Conservation (phyloP, 2,888 invertebrate genomes). For the Papilio gigon region DNA sequence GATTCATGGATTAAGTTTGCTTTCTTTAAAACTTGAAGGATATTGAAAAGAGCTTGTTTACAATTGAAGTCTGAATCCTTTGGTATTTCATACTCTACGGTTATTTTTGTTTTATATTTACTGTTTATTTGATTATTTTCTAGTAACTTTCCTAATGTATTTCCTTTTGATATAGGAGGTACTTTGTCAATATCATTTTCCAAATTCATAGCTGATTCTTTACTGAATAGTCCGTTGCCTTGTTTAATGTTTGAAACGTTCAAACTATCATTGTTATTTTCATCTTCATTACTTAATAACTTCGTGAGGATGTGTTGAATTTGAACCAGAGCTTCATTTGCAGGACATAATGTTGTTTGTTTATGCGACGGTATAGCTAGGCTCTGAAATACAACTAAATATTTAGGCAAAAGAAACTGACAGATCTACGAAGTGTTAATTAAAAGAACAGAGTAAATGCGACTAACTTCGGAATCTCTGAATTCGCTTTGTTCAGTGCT, state of each 20-base stretch:
- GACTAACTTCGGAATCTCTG: conserved; percentile 11
- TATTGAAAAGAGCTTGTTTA: conserved; percentile 22
- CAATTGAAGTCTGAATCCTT: conserved; percentile 14
- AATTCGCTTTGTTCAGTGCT: not conserved
- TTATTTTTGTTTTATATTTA: conserved; percentile 28
- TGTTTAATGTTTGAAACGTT: not conserved
- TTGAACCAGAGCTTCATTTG: conserved; percentile 21
- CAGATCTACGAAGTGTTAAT: not conserved
- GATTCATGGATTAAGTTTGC: conserved; percentile 7
- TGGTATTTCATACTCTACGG: conserved; percentile 33
- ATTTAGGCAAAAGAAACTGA: not conserved
- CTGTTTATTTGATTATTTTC: conserved; percentile 10
- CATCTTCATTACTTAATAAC: not conserved
- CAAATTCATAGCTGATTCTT: not conserved
- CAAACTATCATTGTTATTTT: not conserved
- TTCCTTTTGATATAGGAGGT: conserved; percentile 10
- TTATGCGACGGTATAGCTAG: not conserved
- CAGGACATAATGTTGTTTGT: conserved; percentile 9
- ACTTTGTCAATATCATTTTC: not conserved
- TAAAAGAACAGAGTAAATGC: not conserved
- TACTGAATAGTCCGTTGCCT: not conserved
- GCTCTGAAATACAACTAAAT: not conserved
- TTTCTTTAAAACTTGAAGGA: conserved; percentile 27
- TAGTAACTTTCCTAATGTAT: conserved; percentile 3
- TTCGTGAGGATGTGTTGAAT: conserved; percentile 34